Evolutionary conservation across 2,888 invertebrate genomes (phyloP).

Genomic region (Tyria jacobaeae): DNA sequence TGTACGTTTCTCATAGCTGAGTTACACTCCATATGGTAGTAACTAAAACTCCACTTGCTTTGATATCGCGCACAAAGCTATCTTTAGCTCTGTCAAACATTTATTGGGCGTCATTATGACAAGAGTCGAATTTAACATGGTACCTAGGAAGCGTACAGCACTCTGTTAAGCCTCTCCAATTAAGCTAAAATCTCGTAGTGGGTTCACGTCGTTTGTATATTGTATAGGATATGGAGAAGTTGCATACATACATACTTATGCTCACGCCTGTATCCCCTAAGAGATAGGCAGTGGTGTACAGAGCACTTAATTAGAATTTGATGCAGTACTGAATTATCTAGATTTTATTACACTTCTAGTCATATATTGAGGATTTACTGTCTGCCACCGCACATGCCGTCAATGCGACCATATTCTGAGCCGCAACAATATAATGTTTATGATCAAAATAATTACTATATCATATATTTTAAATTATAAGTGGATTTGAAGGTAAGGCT

Average conservation of each 20-base stretch:
- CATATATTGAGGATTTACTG: no score
- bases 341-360: background rate
- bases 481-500: background rate
- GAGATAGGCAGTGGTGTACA: no score
- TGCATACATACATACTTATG: background rate
- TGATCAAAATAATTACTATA: no score
- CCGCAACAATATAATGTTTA: no score
- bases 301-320: no score
- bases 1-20: background rate
- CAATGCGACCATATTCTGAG: no score
- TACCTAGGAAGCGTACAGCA: background rate
- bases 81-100: background rate
- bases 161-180: background rate
- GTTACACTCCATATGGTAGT: background rate
- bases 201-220: background rate
- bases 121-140: background rate
- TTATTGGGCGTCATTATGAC: background rate
- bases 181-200: background rate
- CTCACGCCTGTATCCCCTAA: no score
- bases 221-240: background rate
- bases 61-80: background rate
- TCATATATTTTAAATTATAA: no score
- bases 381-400: no score
- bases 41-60: background rate
- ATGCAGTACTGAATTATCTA: background rate